These are phyloP conservation scores for Microchirus variegatus DNA, from an alignment of 2,797 vertebrate species.

Conservation along the genomic window DNA sequence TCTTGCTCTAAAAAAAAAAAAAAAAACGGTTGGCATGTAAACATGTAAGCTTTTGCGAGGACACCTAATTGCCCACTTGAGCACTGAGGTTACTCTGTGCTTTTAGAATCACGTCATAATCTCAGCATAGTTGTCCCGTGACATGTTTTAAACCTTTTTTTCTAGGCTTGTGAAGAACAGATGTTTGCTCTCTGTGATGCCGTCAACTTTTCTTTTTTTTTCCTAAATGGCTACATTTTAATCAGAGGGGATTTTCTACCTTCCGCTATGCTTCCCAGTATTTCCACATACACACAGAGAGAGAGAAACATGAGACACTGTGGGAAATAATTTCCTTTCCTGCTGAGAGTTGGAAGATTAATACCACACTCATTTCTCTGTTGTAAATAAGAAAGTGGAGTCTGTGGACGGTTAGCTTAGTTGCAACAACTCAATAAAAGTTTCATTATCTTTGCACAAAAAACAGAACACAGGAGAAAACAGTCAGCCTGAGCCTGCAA, in stretches of 20 bases:
- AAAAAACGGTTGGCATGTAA: slow-evolving; percentile 47
- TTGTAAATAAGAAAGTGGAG: background rate
- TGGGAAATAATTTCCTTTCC: slow-evolving; percentile 5
- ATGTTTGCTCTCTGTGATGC: background rate
- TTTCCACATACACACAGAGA: slow-evolving; percentile 41
- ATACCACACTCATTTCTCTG: background rate
- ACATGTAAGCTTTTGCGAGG: slow-evolving; percentile 37
- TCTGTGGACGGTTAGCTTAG: background rate
- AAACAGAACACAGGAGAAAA: background rate
- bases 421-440: background rate
- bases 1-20: slow-evolving; percentile 27
- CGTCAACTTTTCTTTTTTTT: slow-evolving; percentile 18
- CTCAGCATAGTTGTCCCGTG: slow-evolving; percentile 33
- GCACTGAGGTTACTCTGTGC: slow-evolving; percentile 30
- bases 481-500: background rate
- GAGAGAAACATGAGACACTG: slow-evolving; percentile 13
- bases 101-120: slow-evolving; percentile 42
- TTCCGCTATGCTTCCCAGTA: slow-evolving; percentile 35
- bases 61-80: slow-evolving; percentile 29
- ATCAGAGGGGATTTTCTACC: slow-evolving; percentile 48
- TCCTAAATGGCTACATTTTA: slow-evolving; percentile 20
- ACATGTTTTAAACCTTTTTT: slow-evolving; percentile 24
- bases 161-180: slow-evolving; percentile 18
- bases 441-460: background rate
- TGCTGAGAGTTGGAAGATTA: background rate